phyloP scores from a whole-genome alignment of 2,113 vertebrate genomes.

The Rhinopomastus cyanomelas region DNA sequence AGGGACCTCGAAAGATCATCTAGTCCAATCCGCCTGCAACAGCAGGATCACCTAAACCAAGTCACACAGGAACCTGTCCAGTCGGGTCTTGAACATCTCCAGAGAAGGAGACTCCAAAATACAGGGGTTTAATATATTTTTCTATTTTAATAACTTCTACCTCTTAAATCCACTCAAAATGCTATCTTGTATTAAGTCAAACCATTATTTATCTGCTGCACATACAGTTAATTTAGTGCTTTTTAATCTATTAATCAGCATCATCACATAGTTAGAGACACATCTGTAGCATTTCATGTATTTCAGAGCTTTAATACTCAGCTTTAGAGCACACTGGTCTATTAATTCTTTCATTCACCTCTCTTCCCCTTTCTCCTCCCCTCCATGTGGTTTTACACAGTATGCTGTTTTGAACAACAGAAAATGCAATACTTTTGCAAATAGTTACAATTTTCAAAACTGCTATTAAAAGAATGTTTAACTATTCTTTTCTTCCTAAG shows the following conservation, averaged over 20 bases:
- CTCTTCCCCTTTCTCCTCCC: not conserved
- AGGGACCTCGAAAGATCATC: too few species aligned
- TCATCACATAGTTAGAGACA: not conserved
- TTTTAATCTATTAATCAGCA: constrained; percentile 41
- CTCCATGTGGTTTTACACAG: not conserved
- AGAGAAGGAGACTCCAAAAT: too few species aligned
- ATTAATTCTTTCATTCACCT: not conserved
- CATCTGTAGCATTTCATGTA: not conserved
- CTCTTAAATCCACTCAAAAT: not conserved
- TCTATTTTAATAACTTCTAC: not conserved
- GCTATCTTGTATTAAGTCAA: not conserved
- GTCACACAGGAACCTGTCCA: too few species aligned
- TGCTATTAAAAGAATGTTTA: not conserved
- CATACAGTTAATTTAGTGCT: not conserved
- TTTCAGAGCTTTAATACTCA: not conserved
- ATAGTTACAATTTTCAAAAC: not conserved
- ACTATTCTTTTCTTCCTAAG: not conserved
- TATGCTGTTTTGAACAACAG: not conserved
- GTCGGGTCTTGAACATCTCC: too few species aligned
- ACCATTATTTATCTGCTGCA: constrained; percentile 16
- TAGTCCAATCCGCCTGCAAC: too few species aligned
- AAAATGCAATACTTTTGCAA: not conserved
- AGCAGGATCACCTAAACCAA: too few species aligned
- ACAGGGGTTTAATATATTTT: not conserved
- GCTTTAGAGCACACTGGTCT: not conserved